Conservation (phyloP, 2,113 vertebrate genomes). For the Pelusios castaneus region DNA sequence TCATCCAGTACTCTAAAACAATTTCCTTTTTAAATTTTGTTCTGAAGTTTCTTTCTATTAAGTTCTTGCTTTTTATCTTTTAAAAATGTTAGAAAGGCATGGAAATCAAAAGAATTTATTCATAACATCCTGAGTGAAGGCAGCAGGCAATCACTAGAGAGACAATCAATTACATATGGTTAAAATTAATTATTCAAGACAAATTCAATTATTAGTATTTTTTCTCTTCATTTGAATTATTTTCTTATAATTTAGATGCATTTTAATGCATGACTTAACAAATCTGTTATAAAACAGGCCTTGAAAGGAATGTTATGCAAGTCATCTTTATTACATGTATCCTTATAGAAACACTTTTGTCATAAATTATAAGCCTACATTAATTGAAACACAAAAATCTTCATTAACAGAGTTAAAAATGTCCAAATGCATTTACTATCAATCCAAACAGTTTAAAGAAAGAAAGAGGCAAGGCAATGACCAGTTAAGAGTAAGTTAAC, state of each 20-base stretch:
- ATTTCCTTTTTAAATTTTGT: too few relatives aligned
- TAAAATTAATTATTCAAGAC: neutral
- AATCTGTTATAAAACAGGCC: neutral
- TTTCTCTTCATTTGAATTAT: neutral
- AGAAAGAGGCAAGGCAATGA: neutral
- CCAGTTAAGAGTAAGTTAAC: neutral
- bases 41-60: too few relatives aligned
- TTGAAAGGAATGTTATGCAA: neutral
- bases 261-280: neutral
- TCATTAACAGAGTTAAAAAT: neutral
- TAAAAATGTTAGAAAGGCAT: too few relatives aligned
- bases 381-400: neutral
- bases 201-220: neutral
- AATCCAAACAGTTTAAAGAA: neutral
- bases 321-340: neutral
- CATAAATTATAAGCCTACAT: neutral
- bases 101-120: neutral
- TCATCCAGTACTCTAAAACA: neutral
- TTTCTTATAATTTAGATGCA: neutral
- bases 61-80: too few relatives aligned
- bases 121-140: neutral
- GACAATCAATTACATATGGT: neutral
- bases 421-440: neutral
- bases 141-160: too few relatives aligned
- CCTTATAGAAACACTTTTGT: neutral